A percentile compares a stretch with the other conserved stretches of the same genome.
These are phyloP conservation scores for Hydropotes inermis DNA, from an alignment of 2,113 vertebrate genomes.

Conservation along the genomic window DNA sequence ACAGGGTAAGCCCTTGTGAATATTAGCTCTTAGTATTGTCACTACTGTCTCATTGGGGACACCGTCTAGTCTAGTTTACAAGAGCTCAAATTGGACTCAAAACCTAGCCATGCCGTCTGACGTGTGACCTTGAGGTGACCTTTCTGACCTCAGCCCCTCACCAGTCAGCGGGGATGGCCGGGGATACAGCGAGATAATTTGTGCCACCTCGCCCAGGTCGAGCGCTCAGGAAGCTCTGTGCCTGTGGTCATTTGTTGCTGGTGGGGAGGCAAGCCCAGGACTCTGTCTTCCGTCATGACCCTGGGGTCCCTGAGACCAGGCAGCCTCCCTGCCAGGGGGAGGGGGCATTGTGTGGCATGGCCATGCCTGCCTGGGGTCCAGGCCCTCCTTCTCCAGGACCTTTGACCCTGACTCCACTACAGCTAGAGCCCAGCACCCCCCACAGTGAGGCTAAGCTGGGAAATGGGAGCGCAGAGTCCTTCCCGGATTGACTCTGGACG, in stretches of 20 bases:
- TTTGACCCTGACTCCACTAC: neutral
- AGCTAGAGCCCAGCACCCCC: neutral
- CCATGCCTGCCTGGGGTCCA: neutral
- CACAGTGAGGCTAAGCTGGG: neutral
- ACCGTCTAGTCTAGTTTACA: neutral
- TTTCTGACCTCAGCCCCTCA: neutral
- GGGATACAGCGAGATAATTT: rapidly evolving
- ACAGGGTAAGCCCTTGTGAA: neutral
- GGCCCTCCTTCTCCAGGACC: neutral
- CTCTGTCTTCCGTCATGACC: neutral
- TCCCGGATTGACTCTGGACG: neutral
- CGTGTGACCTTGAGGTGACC: neutral
- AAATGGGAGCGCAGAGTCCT: neutral
- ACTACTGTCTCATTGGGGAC: neutral
- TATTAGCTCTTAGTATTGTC: neutral
- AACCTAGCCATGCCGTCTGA: neutral
- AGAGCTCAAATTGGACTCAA: neutral
- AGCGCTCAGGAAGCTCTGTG: neutral
- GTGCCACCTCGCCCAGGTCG: neutral
- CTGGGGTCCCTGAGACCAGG: neutral
- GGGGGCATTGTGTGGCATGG: neutral
- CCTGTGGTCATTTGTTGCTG: neutral
- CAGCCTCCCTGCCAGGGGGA: neutral
- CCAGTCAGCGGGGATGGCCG: rapidly evolving
- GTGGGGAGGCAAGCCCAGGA: neutral